Evolutionary conservation across 2,888 invertebrate species (phyloP).

Genomic region (Eudemis profundana): DNA sequence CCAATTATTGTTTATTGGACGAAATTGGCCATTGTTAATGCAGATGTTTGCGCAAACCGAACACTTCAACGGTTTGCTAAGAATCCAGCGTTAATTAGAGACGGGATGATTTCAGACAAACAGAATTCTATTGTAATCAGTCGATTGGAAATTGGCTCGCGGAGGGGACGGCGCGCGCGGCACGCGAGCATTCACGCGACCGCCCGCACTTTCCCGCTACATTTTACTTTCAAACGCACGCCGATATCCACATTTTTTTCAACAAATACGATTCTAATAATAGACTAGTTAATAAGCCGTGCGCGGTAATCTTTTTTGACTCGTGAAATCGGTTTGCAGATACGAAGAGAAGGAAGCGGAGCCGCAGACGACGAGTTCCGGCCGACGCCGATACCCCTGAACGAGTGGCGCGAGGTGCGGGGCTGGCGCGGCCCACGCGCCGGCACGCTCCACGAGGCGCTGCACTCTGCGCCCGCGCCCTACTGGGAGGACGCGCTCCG

Average conservation of each 20-base stretch:
- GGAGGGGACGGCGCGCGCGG: slow-evolving; percentile 61
- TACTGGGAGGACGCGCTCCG: slow-evolving; percentile 89
- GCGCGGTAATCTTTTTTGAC: slow-evolving; percentile 44
- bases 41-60: slow-evolving; percentile 33
- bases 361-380: slow-evolving; percentile 69
- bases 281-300: slow-evolving; percentile 48
- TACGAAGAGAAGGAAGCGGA: slow-evolving; percentile 62
- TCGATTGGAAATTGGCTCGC: slow-evolving; percentile 72
- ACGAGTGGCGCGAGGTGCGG: slow-evolving; percentile 66
- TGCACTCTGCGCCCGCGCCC: slow-evolving; percentile 67
- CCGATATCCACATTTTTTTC: slow-evolving; percentile 65
- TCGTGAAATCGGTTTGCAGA: slow-evolving; percentile 62
- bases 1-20: slow-evolving; percentile 53
- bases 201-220: slow-evolving; percentile 77
- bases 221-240: slow-evolving; percentile 84
- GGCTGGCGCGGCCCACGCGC: slow-evolving; percentile 54
- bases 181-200: slow-evolving; percentile 60
- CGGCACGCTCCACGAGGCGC: slow-evolving; percentile 64
- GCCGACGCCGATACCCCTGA: slow-evolving; percentile 77
- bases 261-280: slow-evolving; percentile 48
- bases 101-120: slow-evolving; percentile 43
- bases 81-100: slow-evolving; percentile 26
- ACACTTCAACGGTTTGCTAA: slow-evolving; percentile 20
- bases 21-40: slow-evolving; percentile 51
- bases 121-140: slow-evolving; percentile 61